These are phyloP conservation scores for Montipora capitata DNA, from an alignment of 92 coral and sea anemone species.

Conservation along the genomic window DNA sequence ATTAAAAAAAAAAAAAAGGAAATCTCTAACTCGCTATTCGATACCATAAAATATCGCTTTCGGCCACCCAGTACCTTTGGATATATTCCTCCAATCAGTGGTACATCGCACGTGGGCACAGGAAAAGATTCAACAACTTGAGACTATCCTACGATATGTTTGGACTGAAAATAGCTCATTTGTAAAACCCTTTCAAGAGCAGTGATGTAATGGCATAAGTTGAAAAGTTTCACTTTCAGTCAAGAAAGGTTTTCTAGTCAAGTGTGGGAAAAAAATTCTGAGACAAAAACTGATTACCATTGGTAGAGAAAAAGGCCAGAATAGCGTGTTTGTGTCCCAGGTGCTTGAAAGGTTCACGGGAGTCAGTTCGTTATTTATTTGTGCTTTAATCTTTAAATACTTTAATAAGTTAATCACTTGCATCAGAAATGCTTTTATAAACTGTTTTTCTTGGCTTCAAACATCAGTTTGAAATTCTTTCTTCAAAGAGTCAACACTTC, in stretches of 20 bases:
- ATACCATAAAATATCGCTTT: not conserved
- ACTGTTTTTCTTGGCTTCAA: conserved; percentile 18
- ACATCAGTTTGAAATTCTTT: not conserved
- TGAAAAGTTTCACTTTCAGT: too few relatives aligned
- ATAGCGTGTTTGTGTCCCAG: too few relatives aligned
- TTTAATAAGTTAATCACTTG: conserved; percentile 9
- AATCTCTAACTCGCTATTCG: not conserved
- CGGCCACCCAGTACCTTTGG: not conserved
- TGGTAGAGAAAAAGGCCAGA: too few relatives aligned
- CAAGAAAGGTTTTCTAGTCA: too few relatives aligned
- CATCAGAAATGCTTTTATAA: not conserved
- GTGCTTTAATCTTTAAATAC: not conserved
- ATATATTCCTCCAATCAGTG: not conserved
- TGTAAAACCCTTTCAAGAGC: too few relatives aligned
- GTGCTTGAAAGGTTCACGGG: not conserved
- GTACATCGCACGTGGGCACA: not conserved
- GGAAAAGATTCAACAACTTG: not conserved
- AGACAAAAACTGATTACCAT: too few relatives aligned
- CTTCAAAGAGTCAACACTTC: not conserved
- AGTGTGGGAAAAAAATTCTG: too few relatives aligned
- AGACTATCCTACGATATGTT: not conserved
- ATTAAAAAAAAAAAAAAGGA: too few relatives aligned
- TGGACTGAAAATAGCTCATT: too few relatives aligned
- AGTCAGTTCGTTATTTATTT: not conserved
- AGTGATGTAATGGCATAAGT: too few relatives aligned